These are phyloP conservation scores for Pheosia tremula DNA, from an alignment of 2,888 invertebrate species.

Conservation along the genomic window DNA sequence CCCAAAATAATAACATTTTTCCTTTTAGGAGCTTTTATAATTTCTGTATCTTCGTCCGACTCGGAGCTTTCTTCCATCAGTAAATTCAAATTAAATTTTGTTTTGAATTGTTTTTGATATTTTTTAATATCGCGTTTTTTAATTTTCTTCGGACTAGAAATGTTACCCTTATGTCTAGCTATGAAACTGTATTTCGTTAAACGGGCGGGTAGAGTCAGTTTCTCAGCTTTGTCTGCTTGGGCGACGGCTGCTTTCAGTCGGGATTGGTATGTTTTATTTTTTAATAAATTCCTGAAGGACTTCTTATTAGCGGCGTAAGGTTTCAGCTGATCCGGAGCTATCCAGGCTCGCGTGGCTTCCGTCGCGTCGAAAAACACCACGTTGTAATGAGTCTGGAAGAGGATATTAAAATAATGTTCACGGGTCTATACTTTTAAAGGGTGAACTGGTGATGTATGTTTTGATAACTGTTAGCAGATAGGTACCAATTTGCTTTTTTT, in stretches of 20 bases:
- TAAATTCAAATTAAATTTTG: constrained; percentile 60
- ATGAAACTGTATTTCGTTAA: constrained; percentile 76
- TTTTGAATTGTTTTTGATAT: constrained; percentile 57
- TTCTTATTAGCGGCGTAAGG: constrained; percentile 60
- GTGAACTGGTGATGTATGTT: no score
- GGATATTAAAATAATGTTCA: no score
- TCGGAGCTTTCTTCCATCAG: constrained; percentile 49
- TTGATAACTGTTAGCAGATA: no score
- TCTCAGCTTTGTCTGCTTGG: constrained; percentile 71
- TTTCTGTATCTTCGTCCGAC: constrained; percentile 43
- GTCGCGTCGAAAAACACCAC: constrained; percentile 80
- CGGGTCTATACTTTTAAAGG: no score
- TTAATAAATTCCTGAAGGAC: constrained; percentile 31
- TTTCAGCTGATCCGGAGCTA: constrained; percentile 61
- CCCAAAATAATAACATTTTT: constrained; percentile 50
- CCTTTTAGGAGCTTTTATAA: constrained; percentile 22
- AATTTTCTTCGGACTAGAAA: constrained; percentile 63
- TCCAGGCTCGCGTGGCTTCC: constrained; percentile 76
- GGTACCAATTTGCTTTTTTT: no score
- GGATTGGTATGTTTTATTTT: constrained; percentile 46
- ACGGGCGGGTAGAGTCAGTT: constrained; percentile 57
- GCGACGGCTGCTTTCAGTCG: constrained; percentile 63
- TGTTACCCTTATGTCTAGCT: constrained; percentile 65
- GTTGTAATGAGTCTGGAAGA: constrained; percentile 81
- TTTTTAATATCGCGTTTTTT: constrained; percentile 51